Base-by-base conservation (phyloP, 2,113 vertebrate species). In the Sylvilagus bachmani region DNA sequence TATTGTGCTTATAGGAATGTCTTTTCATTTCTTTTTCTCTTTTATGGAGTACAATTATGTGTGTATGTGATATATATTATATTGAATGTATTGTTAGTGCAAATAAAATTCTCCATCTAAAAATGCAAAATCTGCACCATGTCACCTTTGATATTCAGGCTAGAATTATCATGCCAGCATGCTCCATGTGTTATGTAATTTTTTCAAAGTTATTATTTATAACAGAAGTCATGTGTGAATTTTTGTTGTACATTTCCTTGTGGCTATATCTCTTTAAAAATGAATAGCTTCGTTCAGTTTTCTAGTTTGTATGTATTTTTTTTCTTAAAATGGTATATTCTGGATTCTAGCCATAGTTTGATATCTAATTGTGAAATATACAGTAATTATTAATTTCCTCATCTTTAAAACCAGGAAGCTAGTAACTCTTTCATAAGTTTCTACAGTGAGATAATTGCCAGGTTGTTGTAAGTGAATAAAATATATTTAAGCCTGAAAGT, bases 141-240 rank as follows among this genome's bases (percentile, higher is more conserved):
- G 25, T 80, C 29, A 90, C 29, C 38, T 86, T 84, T 69, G 8
- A 70, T 78, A 89, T 90, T 94, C 21, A 70, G 21, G 36, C 33
- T 88, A 51, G 61, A 95, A 92, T 61, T 86, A 5, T 80, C 51
- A 87, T 75, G 53, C 79, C 25, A 92, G 4, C 16, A 81, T 70
- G 16, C 10, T 75, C 49, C 14, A 62, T 51, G 44, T 49, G 3
- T 84, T 87, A 21, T 75, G 33, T 81, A 92, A 80, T 64, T 90
- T 95, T 82, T 95, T 66, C 36, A 73, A 89, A 73, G 49, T 83
- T 89, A 73, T 94, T 92, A 77, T 90, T 93, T 14, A 64, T 89
- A 87, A 90, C 10, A 80, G 36, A 27, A 79, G 21, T 69, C 17
- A 33, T 27, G 2, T 69, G 24, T 87, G 33, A 79, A 69, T 74